Evolutionary conservation across 2,113 vertebrate species (phyloP), one percentile per base, ranked within the genome.

Genomic region (Clupea harengus): DNA sequence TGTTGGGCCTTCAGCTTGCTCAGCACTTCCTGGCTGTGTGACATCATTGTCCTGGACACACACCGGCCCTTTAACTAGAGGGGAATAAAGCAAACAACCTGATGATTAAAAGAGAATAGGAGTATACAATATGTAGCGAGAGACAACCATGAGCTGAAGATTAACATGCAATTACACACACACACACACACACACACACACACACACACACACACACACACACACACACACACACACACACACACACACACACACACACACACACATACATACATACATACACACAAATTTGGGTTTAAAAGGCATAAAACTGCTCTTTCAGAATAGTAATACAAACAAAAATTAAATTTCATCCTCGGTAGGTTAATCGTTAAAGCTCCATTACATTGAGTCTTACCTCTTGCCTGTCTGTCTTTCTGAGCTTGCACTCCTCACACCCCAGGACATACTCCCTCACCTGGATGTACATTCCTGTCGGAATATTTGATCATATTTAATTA

Each of bases 381-480:
- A 64, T 9, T 22, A 39, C n/a, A 25, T 28, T 78, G 6, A 0
- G 3, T n/a, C 83, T 92, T 91, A 95, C 95, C 93, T 91, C 28
- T 3, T 82, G 78, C 87, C 91, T 93, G 83, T 93, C 90, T 72
- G 78, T 89, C 81, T 44, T 90, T 85, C 88, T 92, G 22, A 82
- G 89, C 82, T 88, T 89, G 90, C 95, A 96, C 17, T 94, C 91
- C 25, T 90, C 89, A 90, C 95, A 96, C 83, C 88, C 84, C n/a
- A 94, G 87, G 87, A 96, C 95, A 86, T 93, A 93, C 81, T 96
- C 95, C 92, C 94, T 92, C 85, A 96, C 95, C 87, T 95, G 93
- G 81, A 94, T 94, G 83, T 94, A 96, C 94, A 96, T 96, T 84
- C 94, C 95, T 96, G 89, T 86, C 84, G 86, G 22, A 45, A 15